Evolutionary conservation across 2,888 invertebrate species (phyloP).

Genomic region (Trachelus tabidus): DNA sequence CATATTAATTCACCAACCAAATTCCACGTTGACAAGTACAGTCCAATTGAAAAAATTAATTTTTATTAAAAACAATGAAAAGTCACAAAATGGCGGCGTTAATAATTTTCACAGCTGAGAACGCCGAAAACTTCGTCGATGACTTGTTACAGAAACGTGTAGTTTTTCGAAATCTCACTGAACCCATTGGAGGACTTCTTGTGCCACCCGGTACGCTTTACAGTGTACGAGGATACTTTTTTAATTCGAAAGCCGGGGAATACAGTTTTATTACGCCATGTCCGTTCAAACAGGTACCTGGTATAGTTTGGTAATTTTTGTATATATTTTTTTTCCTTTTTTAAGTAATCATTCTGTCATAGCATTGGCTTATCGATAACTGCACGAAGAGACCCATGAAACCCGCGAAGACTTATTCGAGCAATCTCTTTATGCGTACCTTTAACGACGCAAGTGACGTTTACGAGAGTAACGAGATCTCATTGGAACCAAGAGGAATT

Average conservation of each 20-base stretch:
- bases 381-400: constrained; percentile 21
- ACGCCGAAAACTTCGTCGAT: constrained; percentile 22
- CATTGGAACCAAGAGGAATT: constrained; percentile 28
- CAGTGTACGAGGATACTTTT: constrained; percentile 32
- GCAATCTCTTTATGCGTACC: constrained; percentile 26
- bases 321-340: not conserved
- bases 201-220: constrained; percentile 27
- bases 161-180: constrained; percentile 30
- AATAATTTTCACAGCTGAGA: not conserved
- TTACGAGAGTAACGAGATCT: constrained; percentile 31
- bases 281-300: constrained; percentile 34
- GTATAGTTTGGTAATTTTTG: not conserved
- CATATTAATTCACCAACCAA: not conserved
- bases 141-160: constrained; percentile 22
- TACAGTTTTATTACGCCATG: constrained; percentile 34
- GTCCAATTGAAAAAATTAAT: not conserved
- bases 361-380: constrained; percentile 35
- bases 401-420: constrained; percentile 25
- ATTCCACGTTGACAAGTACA: not conserved
- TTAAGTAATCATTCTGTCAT: not conserved
- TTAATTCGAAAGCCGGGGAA: constrained; percentile 28
- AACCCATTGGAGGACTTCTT: constrained; percentile 27
- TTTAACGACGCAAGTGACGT: constrained; percentile 30
- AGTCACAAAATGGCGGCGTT: not conserved
- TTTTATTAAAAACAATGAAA: not conserved